Base-by-base conservation (phyloP, 2,113 vertebrate genomes). In the Microtus ochrogaster region DNA sequence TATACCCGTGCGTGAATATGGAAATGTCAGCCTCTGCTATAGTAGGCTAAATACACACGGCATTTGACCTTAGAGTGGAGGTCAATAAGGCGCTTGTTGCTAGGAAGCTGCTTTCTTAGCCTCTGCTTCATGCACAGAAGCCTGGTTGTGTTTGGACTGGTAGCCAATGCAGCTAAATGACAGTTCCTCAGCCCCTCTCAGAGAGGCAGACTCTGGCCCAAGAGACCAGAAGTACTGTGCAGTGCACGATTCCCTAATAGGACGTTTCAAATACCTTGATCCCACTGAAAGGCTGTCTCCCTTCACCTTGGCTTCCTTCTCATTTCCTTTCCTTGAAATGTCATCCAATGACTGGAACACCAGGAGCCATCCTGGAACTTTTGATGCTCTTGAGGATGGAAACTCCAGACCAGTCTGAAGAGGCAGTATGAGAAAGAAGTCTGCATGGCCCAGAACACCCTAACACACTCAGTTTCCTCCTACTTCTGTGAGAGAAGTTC, bases 401-500 rank as follows among this genome's bases (percentile, higher is more conserved):
- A 93, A 44, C 21, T 63, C 14, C 11, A 55, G 68, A 61, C 77
- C 73, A 14, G 12, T 47, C 17, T n/a, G n/a, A 55, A 1, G n/a
- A 49, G 33, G 26, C 22, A 44, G 73, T 14, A 12, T 88, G 30
- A 82, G 63, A 65, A 58, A 44, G 24, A 49, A 84, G 24, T 33
- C 58, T 24, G 26, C 26, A 36, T 19, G 36, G 7, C 68, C 58
- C 1, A 41, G 26, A 36, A 49, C 39, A n/a, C 72, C 72, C 28
- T 33, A 22, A 13, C 9, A 28, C 14, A 52, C 52, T 44, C n/a
- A 22, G 12, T 58, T 92, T 61, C 85, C 28, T 47, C 1, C 81
- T 36, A 28, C 49, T 92, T 81, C 77, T 85, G n/a, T 55, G 55
- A 84, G 66, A 93, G 77, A 84, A 90, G 47, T 85, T 33, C 17